phyloP scores from a whole-genome alignment of 2,888 invertebrate genomes.

The Cephalotes varians region DNA sequence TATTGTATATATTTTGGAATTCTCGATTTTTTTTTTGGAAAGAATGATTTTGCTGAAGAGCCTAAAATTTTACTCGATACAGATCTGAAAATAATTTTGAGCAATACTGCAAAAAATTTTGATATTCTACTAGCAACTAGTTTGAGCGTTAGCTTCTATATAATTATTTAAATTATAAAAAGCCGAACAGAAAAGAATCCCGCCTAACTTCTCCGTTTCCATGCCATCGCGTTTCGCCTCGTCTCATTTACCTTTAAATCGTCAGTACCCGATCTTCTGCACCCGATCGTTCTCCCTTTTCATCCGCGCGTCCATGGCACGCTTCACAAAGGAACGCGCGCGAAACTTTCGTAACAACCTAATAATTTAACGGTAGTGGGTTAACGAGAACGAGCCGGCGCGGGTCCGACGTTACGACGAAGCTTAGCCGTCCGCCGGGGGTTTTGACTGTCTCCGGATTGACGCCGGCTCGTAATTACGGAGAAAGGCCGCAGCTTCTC shows the following conservation, averaged over 20 bases:
- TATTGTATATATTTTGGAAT: no score
- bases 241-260: constrained; percentile 33
- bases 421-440: constrained; percentile 60
- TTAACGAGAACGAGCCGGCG: constrained; percentile 68
- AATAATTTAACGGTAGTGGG: constrained; percentile 72
- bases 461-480: constrained; percentile 76
- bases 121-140: no score
- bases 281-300: not conserved
- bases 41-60: no score
- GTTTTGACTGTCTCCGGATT: constrained; percentile 74
- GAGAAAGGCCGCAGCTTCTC: constrained; percentile 75
- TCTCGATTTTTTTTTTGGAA: no score
- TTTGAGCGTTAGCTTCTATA: no score
- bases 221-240: constrained; percentile 19
- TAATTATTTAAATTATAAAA: not conserved
- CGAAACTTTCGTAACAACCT: constrained; percentile 46
- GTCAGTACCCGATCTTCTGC: constrained; percentile 20
- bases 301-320: not conserved
- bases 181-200: not conserved
- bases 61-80: no score
- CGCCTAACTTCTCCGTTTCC: not conserved
- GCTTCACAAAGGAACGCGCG: constrained; percentile 41
- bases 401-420: constrained; percentile 66
- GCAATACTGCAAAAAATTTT: no score
- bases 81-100: no score